A percentile compares a stretch with the other conserved stretches of the same genome.
Evolutionary conservation across 2,888 invertebrate genomes (phyloP).

Genomic region (Digitonthophagus gazella): DNA sequence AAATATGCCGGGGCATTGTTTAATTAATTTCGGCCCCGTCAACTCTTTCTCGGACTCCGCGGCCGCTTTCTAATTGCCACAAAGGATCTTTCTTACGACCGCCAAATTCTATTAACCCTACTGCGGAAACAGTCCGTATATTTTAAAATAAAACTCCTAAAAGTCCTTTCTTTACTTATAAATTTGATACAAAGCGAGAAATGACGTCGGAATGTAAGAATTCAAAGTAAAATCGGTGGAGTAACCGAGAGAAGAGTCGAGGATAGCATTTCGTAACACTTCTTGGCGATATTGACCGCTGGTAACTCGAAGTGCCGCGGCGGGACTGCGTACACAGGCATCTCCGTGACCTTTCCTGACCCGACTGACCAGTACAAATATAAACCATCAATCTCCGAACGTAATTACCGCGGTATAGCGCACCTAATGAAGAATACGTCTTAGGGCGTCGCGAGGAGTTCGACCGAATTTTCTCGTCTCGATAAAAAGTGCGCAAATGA

Average conservation of each 20-base stretch:
- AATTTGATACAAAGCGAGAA: too few species aligned
- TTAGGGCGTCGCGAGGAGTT: too few species aligned
- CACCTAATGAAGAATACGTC: constrained; percentile 19
- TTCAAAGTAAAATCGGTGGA: background rate
- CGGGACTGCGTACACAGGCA: background rate
- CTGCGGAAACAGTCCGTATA: too few species aligned
- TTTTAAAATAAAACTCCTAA: background rate
- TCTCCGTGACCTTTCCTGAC: constrained; percentile 21
- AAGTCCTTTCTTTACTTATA: background rate
- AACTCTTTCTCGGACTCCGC: background rate
- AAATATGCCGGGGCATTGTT: constrained; percentile 37
- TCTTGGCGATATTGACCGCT: background rate
- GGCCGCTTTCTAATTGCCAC: background rate
- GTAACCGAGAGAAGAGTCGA: background rate
- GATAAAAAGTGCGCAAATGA: background rate
- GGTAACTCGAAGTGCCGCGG: background rate
- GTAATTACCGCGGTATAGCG: constrained; percentile 19
- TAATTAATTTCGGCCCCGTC: constrained; percentile 30
- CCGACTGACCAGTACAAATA: constrained; percentile 23
- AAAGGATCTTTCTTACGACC: background rate
- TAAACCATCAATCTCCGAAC: constrained; percentile 21
- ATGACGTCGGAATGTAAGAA: too few species aligned
- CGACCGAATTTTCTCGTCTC: background rate
- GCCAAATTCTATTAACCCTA: background rate
- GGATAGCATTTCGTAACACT: background rate